These are phyloP conservation scores for Nothobranchius kuhntae DNA, from an alignment of 2,113 vertebrate genomes.

Conservation along the genomic window DNA sequence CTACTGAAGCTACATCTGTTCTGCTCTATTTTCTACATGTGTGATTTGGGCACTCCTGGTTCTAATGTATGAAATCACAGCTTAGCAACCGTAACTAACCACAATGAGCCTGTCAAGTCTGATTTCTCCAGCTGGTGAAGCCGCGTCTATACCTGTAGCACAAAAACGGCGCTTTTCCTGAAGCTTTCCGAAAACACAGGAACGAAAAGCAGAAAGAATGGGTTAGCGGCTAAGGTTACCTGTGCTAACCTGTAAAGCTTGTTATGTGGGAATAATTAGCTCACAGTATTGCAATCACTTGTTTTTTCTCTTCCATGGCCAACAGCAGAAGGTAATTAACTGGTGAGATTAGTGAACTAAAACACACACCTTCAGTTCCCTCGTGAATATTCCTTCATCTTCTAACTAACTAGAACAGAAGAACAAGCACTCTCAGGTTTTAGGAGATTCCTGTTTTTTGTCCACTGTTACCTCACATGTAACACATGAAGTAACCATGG, in stretches of 20 bases:
- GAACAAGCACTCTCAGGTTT: not conserved
- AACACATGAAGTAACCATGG: not conserved
- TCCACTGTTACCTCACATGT: not conserved
- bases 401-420: not conserved
- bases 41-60: not conserved
- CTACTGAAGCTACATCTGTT: not conserved
- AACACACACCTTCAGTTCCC: not conserved
- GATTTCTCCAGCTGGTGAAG: not conserved
- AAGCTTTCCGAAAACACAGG: not conserved
- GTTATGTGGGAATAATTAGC: not conserved
- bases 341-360: not conserved
- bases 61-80: not conserved
- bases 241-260: not conserved
- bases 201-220: not conserved
- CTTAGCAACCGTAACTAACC: not conserved
- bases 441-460: not conserved
- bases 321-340: not conserved
- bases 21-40: not conserved
- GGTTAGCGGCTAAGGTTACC: not conserved
- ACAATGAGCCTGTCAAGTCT: not conserved
- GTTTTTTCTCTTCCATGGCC: not conserved
- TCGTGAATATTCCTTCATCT: not conserved
- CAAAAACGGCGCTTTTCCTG: not conserved
- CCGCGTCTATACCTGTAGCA: not conserved
- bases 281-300: not conserved